These are phyloP conservation scores for Cistogaster globosa DNA, from an alignment of 2,888 invertebrate genomes.

Conservation along the genomic window DNA sequence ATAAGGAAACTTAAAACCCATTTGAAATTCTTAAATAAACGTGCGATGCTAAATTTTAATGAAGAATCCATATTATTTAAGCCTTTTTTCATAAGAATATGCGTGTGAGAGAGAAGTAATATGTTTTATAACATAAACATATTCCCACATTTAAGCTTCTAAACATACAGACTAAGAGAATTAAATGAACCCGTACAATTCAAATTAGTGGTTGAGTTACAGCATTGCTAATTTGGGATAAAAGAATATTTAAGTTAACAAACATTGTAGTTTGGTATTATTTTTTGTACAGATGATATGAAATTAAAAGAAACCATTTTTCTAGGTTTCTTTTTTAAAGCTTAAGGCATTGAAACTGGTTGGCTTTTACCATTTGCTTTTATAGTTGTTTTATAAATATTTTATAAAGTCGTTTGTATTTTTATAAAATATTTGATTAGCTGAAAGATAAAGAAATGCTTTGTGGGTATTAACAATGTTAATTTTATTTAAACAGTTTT, in stretches of 20 bases:
- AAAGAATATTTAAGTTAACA: conserved; percentile 15
- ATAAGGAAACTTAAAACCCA: not conserved
- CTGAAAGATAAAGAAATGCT: not conserved
- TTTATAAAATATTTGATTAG: not conserved
- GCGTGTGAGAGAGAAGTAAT: not conserved
- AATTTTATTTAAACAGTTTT: conserved; percentile 21
- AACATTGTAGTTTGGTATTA: conserved; percentile 7
- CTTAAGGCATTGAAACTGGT: not conserved
- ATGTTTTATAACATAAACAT: not conserved
- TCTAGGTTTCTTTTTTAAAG: not conserved
- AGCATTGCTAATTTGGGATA: conserved; percentile 25
- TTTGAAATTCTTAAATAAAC: conserved; percentile 38
- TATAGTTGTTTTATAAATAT: conserved; percentile 4
- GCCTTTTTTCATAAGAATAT: conserved; percentile 11
- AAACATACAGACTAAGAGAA: not conserved
- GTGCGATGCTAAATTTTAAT: conserved; percentile 14
- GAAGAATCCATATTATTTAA: conserved; percentile 24
- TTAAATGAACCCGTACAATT: conserved; percentile 16
- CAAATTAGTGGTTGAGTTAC: conserved; percentile 2
- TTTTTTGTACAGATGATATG: conserved; percentile 16
- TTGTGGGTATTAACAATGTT: not conserved
- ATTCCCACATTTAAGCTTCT: not conserved
- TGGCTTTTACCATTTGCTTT: not conserved
- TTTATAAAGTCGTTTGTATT: conserved; percentile 2
- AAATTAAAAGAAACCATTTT: conserved; percentile 18